These are phyloP conservation scores for Rhinoptilus africanus DNA, from an alignment of 2,113 vertebrate genomes.

Conservation along the genomic window DNA sequence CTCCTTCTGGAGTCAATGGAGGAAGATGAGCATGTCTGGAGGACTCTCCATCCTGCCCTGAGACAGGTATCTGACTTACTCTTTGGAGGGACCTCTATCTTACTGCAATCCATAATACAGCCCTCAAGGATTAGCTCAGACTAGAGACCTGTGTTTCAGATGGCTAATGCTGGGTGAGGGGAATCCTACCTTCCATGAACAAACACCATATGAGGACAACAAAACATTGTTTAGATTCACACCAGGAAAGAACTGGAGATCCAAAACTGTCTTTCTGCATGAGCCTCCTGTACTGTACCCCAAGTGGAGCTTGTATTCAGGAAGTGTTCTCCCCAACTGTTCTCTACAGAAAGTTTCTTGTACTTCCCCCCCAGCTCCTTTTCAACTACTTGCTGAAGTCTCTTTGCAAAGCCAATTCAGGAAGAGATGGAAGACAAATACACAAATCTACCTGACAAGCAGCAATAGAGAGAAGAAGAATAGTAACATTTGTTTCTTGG, in stretches of 20 bases:
- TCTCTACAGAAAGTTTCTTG: neutral
- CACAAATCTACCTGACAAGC: neutral
- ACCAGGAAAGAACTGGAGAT: neutral
- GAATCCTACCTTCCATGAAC: neutral
- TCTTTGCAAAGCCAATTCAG: neutral
- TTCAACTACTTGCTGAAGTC: neutral
- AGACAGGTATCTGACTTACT: neutral
- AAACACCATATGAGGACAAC: neutral
- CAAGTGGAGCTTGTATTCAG: neutral
- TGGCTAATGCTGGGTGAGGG: neutral
- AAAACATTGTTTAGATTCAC: neutral
- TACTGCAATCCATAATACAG: accelerated
- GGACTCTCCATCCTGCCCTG: neutral
- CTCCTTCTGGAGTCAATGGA: neutral
- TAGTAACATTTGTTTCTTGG: neutral
- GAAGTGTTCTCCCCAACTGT: neutral
- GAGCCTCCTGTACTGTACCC: neutral
- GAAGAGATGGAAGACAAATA: neutral
- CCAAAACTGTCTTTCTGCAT: neutral
- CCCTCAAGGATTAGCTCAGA: neutral
- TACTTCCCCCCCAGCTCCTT: accelerated
- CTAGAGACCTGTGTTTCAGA: neutral
- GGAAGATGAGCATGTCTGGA: neutral
- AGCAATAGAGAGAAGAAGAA: neutral
- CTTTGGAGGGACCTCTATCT: neutral